Evolutionary conservation across 2,797 vertebrate species (phyloP).

Genomic region (Perodicticus potto): DNA sequence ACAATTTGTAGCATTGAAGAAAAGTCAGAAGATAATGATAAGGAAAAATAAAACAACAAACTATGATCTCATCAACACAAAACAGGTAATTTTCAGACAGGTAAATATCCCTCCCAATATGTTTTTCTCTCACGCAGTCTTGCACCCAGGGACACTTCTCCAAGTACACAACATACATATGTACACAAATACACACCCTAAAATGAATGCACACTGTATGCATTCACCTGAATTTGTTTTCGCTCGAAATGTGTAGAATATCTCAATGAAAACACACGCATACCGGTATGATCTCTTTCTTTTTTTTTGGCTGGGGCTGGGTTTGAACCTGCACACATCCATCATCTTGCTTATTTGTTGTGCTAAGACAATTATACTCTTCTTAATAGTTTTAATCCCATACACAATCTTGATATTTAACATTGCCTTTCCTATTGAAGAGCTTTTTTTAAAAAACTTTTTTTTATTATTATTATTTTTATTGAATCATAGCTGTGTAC

Average conservation of each 20-base stretch:
- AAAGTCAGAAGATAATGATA: slow-evolving; percentile 24
- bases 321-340: no score
- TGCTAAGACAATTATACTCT: no score
- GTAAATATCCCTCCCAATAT: neutral
- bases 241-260: neutral
- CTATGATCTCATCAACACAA: slow-evolving; percentile 31
- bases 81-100: neutral
- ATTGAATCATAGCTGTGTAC: no score
- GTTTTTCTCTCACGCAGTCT: neutral
- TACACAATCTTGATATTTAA: slow-evolving; percentile 18
- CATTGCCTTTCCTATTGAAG: neutral
- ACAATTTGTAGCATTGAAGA: slow-evolving; percentile 16
- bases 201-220: neutral
- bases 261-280: slow-evolving; percentile 35
- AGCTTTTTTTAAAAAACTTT: no score
- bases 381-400: neutral
- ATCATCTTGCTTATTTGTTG: no score
- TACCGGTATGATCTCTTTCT: neutral
- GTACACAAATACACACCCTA: neutral
- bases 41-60: slow-evolving; percentile 37
- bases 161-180: neutral
- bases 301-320: no score
- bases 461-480: no score
- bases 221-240: neutral
- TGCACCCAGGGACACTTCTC: neutral